phyloP scores from a whole-genome alignment of 2,113 vertebrate species.

The Pungitius pungitius region DNA sequence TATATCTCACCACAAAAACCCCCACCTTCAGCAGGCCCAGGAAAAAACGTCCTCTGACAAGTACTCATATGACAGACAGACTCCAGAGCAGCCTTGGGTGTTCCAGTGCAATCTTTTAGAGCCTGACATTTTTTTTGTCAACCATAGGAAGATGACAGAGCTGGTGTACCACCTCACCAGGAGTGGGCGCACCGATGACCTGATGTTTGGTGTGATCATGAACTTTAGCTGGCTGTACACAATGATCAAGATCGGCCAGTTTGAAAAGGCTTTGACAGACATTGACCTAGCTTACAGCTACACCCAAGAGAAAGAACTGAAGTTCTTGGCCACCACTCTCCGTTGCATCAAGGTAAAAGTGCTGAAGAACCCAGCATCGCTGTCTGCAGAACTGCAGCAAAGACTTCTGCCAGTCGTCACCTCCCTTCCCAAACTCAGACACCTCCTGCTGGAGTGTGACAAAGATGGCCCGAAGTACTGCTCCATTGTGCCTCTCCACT shows the following conservation, averaged over 20 bases:
- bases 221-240: conserved; percentile 99
- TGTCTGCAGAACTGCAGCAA: conserved; percentile 96
- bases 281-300: conserved; percentile 94
- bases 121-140: conserved; percentile 98
- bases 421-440: conserved; percentile 94
- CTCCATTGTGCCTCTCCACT: conserved; percentile 96
- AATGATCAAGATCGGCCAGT: conserved; percentile 98
- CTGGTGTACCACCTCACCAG: conserved; percentile 92
- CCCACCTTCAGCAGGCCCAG: conserved; percentile 82
- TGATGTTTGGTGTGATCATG: conserved; percentile 96
- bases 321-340: conserved; percentile 93
- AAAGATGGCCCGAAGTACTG: conserved; percentile 98
- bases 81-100: conserved; percentile 97
- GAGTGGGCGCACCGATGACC: conserved; percentile 93
- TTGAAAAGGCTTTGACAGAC: conserved; percentile 92
- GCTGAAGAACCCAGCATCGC: conserved; percentile 89
- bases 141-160: conserved; percentile 98
- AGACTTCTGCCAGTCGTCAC: conserved; percentile 95
- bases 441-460: conserved; percentile 96
- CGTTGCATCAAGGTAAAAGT: conserved; percentile 92
- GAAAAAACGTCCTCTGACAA: conserved; percentile 90
- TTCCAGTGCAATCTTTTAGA: conserved; percentile 97
- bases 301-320: conserved; percentile 95
- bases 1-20: conserved; percentile 84
- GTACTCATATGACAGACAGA: conserved; percentile 92